Evolutionary conservation across 2,888 invertebrate species (phyloP).

Genomic region (Hoplodrina blanda): DNA sequence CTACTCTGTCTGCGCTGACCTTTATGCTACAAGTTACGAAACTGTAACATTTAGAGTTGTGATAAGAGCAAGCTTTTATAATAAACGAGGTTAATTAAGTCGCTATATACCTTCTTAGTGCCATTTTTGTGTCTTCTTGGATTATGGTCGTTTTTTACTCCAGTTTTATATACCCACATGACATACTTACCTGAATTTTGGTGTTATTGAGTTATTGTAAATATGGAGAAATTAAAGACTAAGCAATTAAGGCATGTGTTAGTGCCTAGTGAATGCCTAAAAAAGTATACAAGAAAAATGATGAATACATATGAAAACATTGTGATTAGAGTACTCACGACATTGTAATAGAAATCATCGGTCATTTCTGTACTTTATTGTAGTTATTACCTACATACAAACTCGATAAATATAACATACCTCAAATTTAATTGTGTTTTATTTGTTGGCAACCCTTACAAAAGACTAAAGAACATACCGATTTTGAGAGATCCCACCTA

Average conservation of each 20-base stretch:
- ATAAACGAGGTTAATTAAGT: conserved; percentile 54
- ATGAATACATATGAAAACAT: conserved; percentile 88
- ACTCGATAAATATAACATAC: conserved; percentile 91
- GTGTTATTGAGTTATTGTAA: conserved; percentile 80
- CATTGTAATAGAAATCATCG: conserved; percentile 87
- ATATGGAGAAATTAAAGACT: conserved; percentile 89
- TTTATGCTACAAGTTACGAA: conserved; percentile 21
- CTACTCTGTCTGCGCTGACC: background rate
- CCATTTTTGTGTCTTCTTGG: conserved; percentile 67
- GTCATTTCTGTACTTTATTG: conserved; percentile 89
- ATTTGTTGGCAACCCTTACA: conserved; percentile 48
- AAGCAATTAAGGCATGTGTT: conserved; percentile 82
- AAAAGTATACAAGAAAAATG: conserved; percentile 85
- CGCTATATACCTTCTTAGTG: conserved; percentile 59
- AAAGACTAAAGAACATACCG: background rate
- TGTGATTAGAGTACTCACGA: conserved; percentile 86
- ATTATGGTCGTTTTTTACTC: conserved; percentile 63
- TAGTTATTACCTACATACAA: conserved; percentile 90
- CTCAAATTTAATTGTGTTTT: conserved; percentile 84
- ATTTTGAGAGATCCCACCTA: no score
- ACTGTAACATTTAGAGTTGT: conserved; percentile 48
- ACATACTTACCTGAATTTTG: conserved; percentile 63
- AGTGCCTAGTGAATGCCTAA: conserved; percentile 88
- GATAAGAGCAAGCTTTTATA: conserved; percentile 56
- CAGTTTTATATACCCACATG: conserved; percentile 64